Evolutionary conservation across 2,888 invertebrate genomes (phyloP).

Genomic region (Scaptomyza reducta): DNA sequence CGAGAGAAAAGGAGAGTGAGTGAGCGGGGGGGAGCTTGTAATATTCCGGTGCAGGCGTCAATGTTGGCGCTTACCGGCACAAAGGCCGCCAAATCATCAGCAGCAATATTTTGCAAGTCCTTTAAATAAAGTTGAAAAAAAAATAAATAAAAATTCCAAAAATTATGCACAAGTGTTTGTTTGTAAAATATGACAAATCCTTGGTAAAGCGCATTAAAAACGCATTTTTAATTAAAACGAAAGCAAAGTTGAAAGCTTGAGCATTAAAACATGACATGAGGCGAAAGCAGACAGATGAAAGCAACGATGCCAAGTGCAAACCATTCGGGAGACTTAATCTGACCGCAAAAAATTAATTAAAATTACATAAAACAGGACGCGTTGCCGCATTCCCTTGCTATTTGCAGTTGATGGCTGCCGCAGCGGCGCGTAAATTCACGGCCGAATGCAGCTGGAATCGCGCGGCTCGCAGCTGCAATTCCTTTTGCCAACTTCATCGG

Average conservation of each 20-base stretch:
- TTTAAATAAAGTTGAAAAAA: conserved; percentile 33
- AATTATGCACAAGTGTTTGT: not conserved
- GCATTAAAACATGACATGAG: conserved; percentile 51
- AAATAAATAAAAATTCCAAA: conserved; percentile 14
- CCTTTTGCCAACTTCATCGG: conserved; percentile 51
- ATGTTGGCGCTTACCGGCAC: conserved; percentile 26
- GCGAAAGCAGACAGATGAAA: conserved; percentile 9
- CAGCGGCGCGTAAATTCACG: conserved; percentile 53
- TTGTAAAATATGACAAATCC: conserved; percentile 38
- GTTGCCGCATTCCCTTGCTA: not conserved
- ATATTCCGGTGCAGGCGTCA: conserved; percentile 30
- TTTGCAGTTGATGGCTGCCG: conserved; percentile 16
- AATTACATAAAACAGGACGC: conserved; percentile 59
- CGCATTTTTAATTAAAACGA: conserved; percentile 75
- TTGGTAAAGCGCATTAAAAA: conserved; percentile 73
- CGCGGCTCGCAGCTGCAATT: conserved; percentile 16
- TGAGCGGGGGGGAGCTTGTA: not conserved
- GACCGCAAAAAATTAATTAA: conserved; percentile 79
- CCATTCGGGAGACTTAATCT: conserved; percentile 61
- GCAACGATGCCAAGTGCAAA: conserved; percentile 31
- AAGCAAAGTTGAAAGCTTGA: conserved; percentile 72
- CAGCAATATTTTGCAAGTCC: conserved; percentile 3
- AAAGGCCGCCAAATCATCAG: not conserved
- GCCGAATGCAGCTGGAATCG: conserved; percentile 34
- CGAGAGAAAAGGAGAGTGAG: not conserved